Conservation (phyloP, 2,113 vertebrate species). For the Epinephelus moara region DNA sequence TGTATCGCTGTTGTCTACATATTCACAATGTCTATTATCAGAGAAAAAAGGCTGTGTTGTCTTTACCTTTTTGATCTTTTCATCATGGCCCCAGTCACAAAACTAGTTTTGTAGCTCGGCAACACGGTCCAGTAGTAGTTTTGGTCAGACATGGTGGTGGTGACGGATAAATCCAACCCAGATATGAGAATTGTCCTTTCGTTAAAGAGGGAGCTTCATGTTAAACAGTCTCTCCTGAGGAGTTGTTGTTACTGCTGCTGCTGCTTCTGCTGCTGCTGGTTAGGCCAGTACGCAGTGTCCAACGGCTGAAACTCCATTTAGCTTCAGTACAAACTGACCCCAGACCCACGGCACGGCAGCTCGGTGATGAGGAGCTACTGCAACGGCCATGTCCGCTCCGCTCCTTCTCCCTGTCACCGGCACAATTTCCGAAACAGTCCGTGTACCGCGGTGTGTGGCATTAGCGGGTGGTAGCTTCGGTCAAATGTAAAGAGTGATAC, state of each 20-base stretch:
- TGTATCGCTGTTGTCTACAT: background rate
- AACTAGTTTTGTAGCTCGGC: conserved; percentile 89
- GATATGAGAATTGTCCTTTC: conserved; percentile 7
- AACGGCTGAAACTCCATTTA: conserved; percentile 58
- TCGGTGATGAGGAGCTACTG: conserved; percentile 11
- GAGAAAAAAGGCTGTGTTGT: background rate
- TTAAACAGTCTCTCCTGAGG: conserved; percentile 1
- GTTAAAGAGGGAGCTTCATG: conserved; percentile 44
- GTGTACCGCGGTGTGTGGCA: conserved; percentile 5
- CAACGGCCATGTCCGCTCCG: conserved; percentile 52
- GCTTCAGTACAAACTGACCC: conserved; percentile 58
- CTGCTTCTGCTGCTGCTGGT: background rate
- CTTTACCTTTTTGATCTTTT: conserved; percentile 90
- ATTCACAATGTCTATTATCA: background rate
- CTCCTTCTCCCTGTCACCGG: background rate
- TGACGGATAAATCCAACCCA: conserved; percentile 35
- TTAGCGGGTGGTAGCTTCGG: background rate
- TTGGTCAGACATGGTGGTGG: conserved; percentile 89
- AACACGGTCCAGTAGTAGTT: conserved; percentile 91
- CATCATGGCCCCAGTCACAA: conserved; percentile 89
- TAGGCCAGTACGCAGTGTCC: conserved; percentile 66
- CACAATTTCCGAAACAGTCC: too few relatives aligned
- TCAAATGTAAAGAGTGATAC: conserved; percentile 48
- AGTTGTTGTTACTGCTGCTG: background rate
- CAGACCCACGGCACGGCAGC: conserved; percentile 49